A percentile compares a stretch with the other conserved stretches of the same genome.
phyloP scores from a whole-genome alignment of 2,888 invertebrate genomes.

The Siphlonurus alternatus region DNA sequence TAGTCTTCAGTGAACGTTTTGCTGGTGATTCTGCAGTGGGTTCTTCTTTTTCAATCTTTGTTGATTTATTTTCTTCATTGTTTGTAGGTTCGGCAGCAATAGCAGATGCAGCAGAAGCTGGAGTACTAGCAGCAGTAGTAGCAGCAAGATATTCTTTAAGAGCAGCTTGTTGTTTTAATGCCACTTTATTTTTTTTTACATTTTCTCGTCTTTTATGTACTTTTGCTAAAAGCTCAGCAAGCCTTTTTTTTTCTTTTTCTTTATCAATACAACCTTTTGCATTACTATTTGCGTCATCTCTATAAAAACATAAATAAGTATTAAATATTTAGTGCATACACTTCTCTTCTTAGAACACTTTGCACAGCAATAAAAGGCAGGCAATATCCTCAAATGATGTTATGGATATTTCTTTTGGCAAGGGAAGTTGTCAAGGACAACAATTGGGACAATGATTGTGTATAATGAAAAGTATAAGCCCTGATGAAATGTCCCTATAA shows the following conservation, averaged over 20 bases:
- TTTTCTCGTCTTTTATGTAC: not conserved
- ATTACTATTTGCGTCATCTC: not conserved
- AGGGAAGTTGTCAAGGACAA: too few species aligned
- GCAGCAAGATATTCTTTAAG: not conserved
- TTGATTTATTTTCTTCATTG: not conserved
- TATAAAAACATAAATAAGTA: too few species aligned
- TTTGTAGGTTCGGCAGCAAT: not conserved
- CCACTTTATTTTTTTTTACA: not conserved
- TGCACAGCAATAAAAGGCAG: too few species aligned
- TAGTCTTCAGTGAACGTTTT: not conserved
- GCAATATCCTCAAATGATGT: too few species aligned
- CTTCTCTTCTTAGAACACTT: too few species aligned
- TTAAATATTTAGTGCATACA: too few species aligned
- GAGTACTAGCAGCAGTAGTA: not conserved
- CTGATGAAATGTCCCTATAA: too few species aligned
- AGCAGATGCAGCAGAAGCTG: not conserved
- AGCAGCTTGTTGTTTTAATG: not conserved
- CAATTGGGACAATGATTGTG: too few species aligned
- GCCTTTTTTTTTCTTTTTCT: not conserved
- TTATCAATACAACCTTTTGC: not conserved
- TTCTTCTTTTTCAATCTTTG: not conserved
- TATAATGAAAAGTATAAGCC: too few species aligned
- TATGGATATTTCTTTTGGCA: too few species aligned
- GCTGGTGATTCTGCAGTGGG: not conserved
- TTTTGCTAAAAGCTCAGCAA: not conserved